Evolutionary conservation across 2,797 vertebrate species (phyloP), one percentile per base, ranked within the genome.

Genomic region (Neoniphon sammara): DNA sequence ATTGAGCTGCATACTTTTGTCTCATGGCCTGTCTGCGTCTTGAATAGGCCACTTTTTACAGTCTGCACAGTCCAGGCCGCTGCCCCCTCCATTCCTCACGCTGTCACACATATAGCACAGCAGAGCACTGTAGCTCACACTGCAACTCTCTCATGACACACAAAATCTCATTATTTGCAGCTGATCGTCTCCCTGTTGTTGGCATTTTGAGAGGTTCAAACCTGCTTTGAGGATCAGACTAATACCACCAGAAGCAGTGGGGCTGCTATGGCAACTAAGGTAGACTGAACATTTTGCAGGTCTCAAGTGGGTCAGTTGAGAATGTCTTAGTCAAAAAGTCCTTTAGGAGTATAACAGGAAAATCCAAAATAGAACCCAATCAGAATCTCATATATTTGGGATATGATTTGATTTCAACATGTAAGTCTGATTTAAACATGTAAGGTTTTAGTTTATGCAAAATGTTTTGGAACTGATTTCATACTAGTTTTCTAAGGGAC

Each of bases 261-360:
- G 30, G 85, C 76, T 84, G 74, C 88, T 74, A 78, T 83, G 69
- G 85, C 75, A 80, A 90, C 87, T 66, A 79, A 87, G 23, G 83
- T 63, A 80, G 85, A 91, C 86, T 83, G 78, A 66, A 83, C 75
- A 89, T 88, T 79, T 82, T 82, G 30, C n/a, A 4, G 75, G 78
- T 77, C 69, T 78, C 30, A 60, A 54, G 44, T 50, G 52, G 82
- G 68, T 80, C 54, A 65, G 27, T 73, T 66, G 59, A 69, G 46
- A 83, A 70, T 71, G 66, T 7, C 7, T 23, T 9, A 9, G 15
- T 66, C 36, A 56, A 49, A 60, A 69, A 75, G 44, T 46, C 44
- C 44, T 46, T 46, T 46, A 46, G 44, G 44, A 46, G 15, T 46
- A 15, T 3, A 39, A 69, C 31, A 17, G 39, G 34, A 8, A 34